A percentile compares a stretch with the other conserved stretches of the same genome.
Conservation (phyloP, 2,113 vertebrate species). For the Hiodon tergisus region DNA sequence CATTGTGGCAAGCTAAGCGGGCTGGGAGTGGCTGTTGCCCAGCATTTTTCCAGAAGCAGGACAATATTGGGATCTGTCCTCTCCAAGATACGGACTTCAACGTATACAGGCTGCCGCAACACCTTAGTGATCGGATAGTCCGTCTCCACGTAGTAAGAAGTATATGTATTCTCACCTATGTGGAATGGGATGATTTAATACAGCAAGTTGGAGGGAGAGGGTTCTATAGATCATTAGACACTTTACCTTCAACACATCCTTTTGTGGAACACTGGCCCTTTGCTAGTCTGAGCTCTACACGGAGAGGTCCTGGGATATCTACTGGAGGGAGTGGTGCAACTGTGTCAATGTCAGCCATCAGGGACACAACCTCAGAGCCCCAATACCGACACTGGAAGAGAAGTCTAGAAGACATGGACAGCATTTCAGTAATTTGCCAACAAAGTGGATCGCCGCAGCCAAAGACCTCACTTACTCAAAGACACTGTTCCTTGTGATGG, state of each 20-base stretch:
- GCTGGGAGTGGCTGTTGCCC: too few relatives aligned
- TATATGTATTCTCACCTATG: conserved; percentile 45
- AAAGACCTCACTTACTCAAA: conserved; percentile 44
- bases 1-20: too few relatives aligned
- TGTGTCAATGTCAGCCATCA: conserved; percentile 35
- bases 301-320: conserved; percentile 41
- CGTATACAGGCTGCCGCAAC: conserved; percentile 38
- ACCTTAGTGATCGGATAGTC: conserved; percentile 60
- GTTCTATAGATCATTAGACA: background rate
- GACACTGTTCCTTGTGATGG: conserved; percentile 55
- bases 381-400: conserved; percentile 52
- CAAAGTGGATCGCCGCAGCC: background rate
- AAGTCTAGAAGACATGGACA: conserved; percentile 33
- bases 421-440: background rate
- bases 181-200: background rate
- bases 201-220: background rate
- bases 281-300: conserved; percentile 49
- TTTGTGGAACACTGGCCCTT: conserved; percentile 50
- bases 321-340: conserved; percentile 25
- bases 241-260: conserved; percentile 54
- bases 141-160: conserved; percentile 40
- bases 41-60: too few relatives aligned
- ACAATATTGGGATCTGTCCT: too few relatives aligned
- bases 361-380: conserved; percentile 31
- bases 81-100: too few relatives aligned